Conservation (phyloP, 2,888 invertebrate genomes). For the Aleiodes testaceus region DNA sequence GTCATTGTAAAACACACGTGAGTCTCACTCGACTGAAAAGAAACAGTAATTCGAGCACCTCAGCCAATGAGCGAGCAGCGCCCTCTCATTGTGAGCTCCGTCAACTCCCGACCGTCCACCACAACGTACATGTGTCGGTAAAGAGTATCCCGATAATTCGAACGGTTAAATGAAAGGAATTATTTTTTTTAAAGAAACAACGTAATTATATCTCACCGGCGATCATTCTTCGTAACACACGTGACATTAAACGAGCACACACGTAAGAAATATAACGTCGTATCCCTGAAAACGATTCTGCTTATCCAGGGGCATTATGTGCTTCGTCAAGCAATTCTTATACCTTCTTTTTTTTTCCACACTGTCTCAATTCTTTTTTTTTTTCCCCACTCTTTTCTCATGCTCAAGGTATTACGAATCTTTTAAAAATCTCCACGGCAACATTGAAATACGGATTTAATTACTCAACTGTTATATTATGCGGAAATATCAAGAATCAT, state of each 20-base stretch:
- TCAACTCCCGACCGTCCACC: not conserved
- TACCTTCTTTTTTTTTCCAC: not conserved
- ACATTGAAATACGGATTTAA: slow-evolving; percentile 17
- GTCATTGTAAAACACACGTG: not conserved
- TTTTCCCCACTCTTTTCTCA: not conserved
- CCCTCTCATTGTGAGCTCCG: too few relatives aligned
- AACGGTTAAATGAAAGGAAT: not conserved
- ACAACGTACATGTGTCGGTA: not conserved
- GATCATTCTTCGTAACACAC: slow-evolving; percentile 21
- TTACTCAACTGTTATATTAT: too few relatives aligned
- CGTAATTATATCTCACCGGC: slow-evolving; percentile 26
- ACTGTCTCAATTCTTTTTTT: slow-evolving; percentile 1
- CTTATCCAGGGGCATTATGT: slow-evolving; percentile 12
- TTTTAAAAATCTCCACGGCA: not conserved
- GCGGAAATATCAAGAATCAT: too few relatives aligned
- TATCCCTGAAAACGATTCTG: slow-evolving; percentile 3
- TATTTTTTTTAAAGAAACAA: not conserved
- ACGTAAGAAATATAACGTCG: slow-evolving; percentile 13
- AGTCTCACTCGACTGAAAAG: not conserved
- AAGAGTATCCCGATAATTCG: not conserved
- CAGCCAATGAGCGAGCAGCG: too few relatives aligned
- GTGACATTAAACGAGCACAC: slow-evolving; percentile 12
- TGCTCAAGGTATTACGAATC: slow-evolving; percentile 12
- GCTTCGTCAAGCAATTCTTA: slow-evolving; percentile 25
- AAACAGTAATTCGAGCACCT: not conserved